phyloP scores from a whole-genome alignment of 2,888 invertebrate genomes.

The Timema podura region DNA sequence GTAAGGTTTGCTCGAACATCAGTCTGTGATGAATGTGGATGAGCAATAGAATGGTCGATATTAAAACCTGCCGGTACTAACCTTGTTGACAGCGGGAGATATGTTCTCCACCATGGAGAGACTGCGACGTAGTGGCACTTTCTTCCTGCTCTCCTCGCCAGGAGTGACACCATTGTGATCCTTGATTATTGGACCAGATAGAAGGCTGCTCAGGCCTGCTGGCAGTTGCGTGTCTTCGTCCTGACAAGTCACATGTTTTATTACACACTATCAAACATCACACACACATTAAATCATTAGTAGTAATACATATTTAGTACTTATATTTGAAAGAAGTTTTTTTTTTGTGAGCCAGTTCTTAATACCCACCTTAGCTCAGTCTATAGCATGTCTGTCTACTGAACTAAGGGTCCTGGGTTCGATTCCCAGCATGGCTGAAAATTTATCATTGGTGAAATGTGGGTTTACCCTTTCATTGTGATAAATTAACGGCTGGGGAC shows the following conservation, averaged over 20 bases:
- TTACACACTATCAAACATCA: neutral
- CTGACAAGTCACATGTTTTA: slow-evolving; percentile 20
- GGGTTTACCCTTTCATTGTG: too few relatives aligned
- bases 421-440: too few relatives aligned
- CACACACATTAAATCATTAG: neutral
- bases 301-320: too few relatives aligned
- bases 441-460: too few relatives aligned
- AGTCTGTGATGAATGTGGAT: too few relatives aligned
- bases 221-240: slow-evolving; percentile 51
- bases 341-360: neutral
- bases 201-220: slow-evolving; percentile 54
- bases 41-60: neutral
- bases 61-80: slow-evolving; percentile 20
- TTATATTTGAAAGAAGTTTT: neutral
- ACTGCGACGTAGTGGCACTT: slow-evolving; percentile 18
- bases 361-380: too few relatives aligned
- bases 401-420: too few relatives aligned
- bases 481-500: too few relatives aligned
- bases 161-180: neutral
- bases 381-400: too few relatives aligned
- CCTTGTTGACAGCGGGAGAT: slow-evolving; percentile 32
- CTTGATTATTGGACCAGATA: slow-evolving; percentile 50
- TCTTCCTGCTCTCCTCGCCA: neutral
- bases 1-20: too few relatives aligned
- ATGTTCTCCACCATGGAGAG: slow-evolving; percentile 29